These are phyloP conservation scores for Microcebus murinus DNA, from an alignment of 2,113 vertebrate species.

Conservation along the genomic window DNA sequence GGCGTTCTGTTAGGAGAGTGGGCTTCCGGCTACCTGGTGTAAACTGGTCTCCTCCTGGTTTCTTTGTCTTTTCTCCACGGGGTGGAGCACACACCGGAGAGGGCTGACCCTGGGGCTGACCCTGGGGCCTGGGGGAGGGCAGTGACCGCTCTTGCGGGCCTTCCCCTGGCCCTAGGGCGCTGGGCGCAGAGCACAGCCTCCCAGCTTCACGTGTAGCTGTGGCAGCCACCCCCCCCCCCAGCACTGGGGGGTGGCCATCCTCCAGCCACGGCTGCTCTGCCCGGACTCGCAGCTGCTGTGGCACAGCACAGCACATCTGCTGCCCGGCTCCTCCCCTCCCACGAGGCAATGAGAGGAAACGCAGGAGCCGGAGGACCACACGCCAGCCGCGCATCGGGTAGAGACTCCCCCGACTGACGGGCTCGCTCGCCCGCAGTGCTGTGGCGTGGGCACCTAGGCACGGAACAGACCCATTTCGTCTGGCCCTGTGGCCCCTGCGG, in stretches of 20 bases:
- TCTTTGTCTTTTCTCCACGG: neutral
- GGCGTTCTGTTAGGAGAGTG: neutral
- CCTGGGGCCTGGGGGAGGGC: neutral
- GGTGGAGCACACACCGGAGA: neutral
- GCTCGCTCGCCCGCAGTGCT: neutral
- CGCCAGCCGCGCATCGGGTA: neutral
- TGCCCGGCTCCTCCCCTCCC: neutral
- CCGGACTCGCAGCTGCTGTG: neutral
- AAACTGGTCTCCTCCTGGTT: neutral
- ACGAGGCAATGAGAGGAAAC: neutral
- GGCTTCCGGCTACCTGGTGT: neutral
- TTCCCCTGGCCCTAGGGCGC: neutral
- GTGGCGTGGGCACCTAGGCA: neutral
- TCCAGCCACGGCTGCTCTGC: neutral
- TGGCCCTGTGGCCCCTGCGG: neutral
- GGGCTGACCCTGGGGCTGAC: neutral
- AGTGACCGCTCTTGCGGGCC: neutral
- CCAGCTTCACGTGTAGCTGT: constrained; percentile 15
- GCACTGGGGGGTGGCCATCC: neutral
- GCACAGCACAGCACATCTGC: neutral
- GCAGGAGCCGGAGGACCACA: constrained; percentile 35
- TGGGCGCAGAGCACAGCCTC: neutral
- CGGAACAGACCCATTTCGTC: neutral
- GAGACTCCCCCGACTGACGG: neutral
- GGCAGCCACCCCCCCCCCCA: neutral